Evolutionary conservation across 2,113 vertebrate species (phyloP).

Genomic region (Lampris incognitus): DNA sequence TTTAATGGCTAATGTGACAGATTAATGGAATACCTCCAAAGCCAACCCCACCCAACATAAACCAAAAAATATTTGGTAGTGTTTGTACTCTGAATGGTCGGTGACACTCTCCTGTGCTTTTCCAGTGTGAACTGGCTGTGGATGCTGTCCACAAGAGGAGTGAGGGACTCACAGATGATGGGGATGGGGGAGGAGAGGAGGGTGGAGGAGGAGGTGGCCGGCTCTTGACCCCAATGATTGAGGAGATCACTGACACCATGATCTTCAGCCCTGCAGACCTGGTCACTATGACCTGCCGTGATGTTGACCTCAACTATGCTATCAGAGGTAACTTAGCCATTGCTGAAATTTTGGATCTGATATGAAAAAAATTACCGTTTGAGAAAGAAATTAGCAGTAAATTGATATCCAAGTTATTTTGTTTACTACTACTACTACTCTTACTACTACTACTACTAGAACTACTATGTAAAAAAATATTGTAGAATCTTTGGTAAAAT

Average conservation of each 20-base stretch:
- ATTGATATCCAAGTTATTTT: too few species aligned
- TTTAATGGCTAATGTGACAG: too few species aligned
- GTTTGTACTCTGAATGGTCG: not conserved
- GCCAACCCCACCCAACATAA: too few species aligned
- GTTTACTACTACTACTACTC: too few species aligned
- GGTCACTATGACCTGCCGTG: constrained; percentile 87
- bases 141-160: constrained; percentile 87
- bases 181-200: constrained; percentile 66
- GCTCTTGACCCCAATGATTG: constrained; percentile 78
- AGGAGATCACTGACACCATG: constrained; percentile 91
- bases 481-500: too few species aligned
- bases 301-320: constrained; percentile 89
- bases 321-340: constrained; percentile 80
- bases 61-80: not conserved
- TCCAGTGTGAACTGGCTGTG: constrained; percentile 89
- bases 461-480: too few species aligned
- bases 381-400: too few species aligned
- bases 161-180: constrained; percentile 77
- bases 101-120: not conserved
- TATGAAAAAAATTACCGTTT: too few species aligned
- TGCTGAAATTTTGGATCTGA: not conserved
- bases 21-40: too few species aligned
- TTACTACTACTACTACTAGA: too few species aligned
- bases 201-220: constrained; percentile 70
- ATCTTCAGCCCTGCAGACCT: constrained; percentile 89